phyloP scores from a whole-genome alignment of 1,140 invertebrate genomes.

The Pogonus chalceus region DNA sequence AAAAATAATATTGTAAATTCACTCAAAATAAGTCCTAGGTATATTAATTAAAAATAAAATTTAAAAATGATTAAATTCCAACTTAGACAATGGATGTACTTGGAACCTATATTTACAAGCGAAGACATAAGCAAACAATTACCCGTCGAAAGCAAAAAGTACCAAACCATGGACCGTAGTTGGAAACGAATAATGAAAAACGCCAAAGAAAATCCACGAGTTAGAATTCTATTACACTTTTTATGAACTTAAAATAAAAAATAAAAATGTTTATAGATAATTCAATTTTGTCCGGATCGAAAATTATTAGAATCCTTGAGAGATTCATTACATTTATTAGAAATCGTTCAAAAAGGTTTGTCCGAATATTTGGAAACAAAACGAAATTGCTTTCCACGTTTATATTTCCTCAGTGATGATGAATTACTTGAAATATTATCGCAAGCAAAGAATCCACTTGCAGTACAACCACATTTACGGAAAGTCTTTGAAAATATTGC shows the following conservation, averaged over 20 bases:
- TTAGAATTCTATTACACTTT: slow-evolving; percentile 27
- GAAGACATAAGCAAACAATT: slow-evolving; percentile 70
- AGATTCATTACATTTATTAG: slow-evolving; percentile 55
- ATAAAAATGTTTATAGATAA: slow-evolving; percentile 45
- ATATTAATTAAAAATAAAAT: not conserved
- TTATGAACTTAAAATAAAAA: no score
- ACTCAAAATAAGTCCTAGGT: not conserved
- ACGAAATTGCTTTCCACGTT: slow-evolving; percentile 56
- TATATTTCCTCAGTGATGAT: slow-evolving; percentile 71
- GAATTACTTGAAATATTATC: slow-evolving; percentile 67
- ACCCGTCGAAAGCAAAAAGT: slow-evolving; percentile 65
- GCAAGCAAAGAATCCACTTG: slow-evolving; percentile 59
- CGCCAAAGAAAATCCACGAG: slow-evolving; percentile 55
- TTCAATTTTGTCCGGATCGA: slow-evolving; percentile 47
- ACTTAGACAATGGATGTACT: slow-evolving; percentile 66
- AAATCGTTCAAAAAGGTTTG: slow-evolving; percentile 60
- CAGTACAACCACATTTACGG: slow-evolving; percentile 66
- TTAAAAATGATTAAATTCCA: not conserved
- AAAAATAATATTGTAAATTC: slow-evolving; percentile 2
- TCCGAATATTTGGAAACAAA: slow-evolving; percentile 67
- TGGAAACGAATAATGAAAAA: slow-evolving; percentile 65
- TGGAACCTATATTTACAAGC: slow-evolving; percentile 76
- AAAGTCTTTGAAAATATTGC: slow-evolving; percentile 75
- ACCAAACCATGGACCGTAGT: slow-evolving; percentile 62
- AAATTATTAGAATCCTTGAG: slow-evolving; percentile 53